Base-by-base conservation (phyloP, 2,113 vertebrate species). In the Tetrao urogallus region DNA sequence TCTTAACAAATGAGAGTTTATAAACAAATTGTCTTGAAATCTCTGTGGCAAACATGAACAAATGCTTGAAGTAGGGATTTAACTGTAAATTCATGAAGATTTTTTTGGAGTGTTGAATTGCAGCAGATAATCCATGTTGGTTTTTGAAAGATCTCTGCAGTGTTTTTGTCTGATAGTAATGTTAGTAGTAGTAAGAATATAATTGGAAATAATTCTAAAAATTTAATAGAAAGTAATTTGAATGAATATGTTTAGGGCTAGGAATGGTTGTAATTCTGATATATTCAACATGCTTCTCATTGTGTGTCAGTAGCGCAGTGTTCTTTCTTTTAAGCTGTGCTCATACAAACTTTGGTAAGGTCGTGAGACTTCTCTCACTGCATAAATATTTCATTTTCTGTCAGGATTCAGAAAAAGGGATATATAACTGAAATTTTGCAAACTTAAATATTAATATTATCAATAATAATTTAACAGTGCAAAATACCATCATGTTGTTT, bases 21-120 rank as follows among this genome's bases (percentile, higher is more conserved):
- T 91, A 85, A 89, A 85, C 50, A 92, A 88, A n/a, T 67, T 73
- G 18, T 63, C 17, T 25, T 85, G 78, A 78, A 87, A 79, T 89
- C 58, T 54, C 54, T 22, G 40, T 7, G 15, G 67, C 63, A 76
- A 47, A 72, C 22, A 48, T 30, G 32, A 87, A 77, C 63, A 43
- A 82, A 56, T 77, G 21, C 63, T 85, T 82, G 30, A 82, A 82
- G 40, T 69, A 28, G 40, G 45, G 19, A 40, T 82, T 94, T 90
- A 57, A 36, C 30, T 70, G 52, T 28, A 73, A 89, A 58, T 67
- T 88, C 58, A 28, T 13, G 20, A 64, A 91, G 42, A 48, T 34
- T 21, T 91, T 89, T 73, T 80, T 82, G 60, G 60, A 42, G 48
- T 82, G 63, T 43, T 87, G 78, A 87, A 82, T 72, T 76, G n/a